Conservation (phyloP, 2,797 vertebrate species). For the Orientallactaga sibirica region DNA sequence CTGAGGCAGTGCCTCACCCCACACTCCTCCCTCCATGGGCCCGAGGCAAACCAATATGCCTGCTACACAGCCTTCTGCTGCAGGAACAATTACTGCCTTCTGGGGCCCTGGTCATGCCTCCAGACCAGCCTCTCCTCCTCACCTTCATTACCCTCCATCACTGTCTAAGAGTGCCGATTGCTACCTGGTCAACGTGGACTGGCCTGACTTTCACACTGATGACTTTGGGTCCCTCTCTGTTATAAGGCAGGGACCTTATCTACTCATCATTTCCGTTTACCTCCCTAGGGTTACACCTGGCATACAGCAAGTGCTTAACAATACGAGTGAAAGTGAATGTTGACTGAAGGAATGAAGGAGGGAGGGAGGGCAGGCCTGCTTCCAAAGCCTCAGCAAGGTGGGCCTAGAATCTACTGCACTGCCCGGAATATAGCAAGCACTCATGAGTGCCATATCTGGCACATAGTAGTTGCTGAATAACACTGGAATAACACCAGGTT, state of each 20-base stretch:
- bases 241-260: background rate
- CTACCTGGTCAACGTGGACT: background rate
- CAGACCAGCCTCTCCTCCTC: background rate
- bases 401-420: background rate
- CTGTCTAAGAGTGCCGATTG: background rate
- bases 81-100: background rate
- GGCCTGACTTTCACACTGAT: background rate
- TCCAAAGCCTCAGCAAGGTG: background rate
- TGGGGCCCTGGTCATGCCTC: too few relatives aligned
- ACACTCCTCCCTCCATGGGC: rapidly evolving
- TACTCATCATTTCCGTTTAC: background rate
- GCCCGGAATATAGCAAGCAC: background rate
- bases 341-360: background rate
- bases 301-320: background rate
- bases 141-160: background rate
- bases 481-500: too few relatives aligned
- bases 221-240: background rate
- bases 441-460: background rate
- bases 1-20: background rate
- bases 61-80: background rate
- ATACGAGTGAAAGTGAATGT: background rate
- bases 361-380: background rate
- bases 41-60: rapidly evolving
- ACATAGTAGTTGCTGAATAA: background rate
- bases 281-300: too few relatives aligned